These are phyloP conservation scores for Muscicapa adusta DNA, from an alignment of 2,113 vertebrate species.

Conservation along the genomic window DNA sequence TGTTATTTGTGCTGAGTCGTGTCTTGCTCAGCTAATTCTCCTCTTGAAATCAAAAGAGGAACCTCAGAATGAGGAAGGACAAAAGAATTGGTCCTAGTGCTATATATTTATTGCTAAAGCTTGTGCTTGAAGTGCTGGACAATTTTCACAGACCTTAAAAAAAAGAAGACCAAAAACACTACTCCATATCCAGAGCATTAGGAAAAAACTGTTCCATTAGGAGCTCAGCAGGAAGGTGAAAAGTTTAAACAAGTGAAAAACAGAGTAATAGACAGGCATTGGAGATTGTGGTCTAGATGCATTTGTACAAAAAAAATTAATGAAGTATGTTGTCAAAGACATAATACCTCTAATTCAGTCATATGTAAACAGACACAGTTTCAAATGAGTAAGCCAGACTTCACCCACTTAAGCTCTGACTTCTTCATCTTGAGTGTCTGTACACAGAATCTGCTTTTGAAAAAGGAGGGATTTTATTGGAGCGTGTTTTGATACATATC, in stretches of 20 bases:
- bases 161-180: accelerated
- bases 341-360: not conserved
- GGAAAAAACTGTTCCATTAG: constrained; percentile 58
- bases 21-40: not conserved
- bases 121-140: not conserved
- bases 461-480: not conserved
- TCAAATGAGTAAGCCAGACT: not conserved
- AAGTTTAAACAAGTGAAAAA: constrained; percentile 68
- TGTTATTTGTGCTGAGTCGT: not conserved
- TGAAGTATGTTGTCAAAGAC: not conserved
- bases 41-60: constrained; percentile 10
- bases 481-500: not conserved
- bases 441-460: not conserved
- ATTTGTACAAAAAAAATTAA: not conserved
- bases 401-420: not conserved
- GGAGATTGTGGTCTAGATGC: not conserved
- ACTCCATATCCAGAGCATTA: constrained; percentile 25
- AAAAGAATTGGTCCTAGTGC: not conserved
- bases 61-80: constrained; percentile 16
- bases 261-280: constrained; percentile 18
- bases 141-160: not conserved
- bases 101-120: not conserved
- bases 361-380: not conserved
- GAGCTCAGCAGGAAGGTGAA: constrained; percentile 60
- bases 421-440: not conserved